Conservation (phyloP, 2,797 vertebrate genomes). For the Distichodus sexfasciatus region DNA sequence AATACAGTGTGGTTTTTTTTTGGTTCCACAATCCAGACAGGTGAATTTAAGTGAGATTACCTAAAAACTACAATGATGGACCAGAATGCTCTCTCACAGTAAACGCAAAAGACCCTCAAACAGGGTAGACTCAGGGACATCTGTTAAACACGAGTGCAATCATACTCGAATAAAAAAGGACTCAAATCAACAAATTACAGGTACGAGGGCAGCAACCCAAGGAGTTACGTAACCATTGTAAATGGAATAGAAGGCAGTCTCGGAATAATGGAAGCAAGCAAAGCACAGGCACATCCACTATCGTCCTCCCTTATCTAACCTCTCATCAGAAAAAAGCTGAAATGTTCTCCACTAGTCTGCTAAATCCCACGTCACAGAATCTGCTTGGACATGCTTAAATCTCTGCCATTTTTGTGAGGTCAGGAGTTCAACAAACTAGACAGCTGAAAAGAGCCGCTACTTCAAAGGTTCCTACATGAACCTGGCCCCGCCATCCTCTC, state of each 20-base stretch:
- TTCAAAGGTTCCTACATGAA: not conserved
- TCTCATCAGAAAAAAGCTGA: conserved; percentile 27
- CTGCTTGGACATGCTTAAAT: conserved; percentile 11
- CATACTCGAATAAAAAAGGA: not conserved
- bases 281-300: not conserved
- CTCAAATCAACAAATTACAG: not conserved
- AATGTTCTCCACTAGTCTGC: not conserved
- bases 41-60: conserved; percentile 32
- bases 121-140: not conserved
- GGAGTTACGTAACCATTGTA: not conserved
- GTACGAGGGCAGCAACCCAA: not conserved
- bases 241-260: not conserved
- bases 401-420: not conserved
- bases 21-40: conserved; percentile 31
- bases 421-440: not conserved
- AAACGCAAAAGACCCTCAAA: not conserved
- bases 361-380: conserved; percentile 8
- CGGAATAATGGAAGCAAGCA: not conserved
- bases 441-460: not conserved
- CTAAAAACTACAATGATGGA: conserved; percentile 17
- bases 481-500: not conserved
- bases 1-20: conserved; percentile 25
- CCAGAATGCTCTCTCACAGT: not conserved
- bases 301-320: conserved; percentile 12
- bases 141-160: not conserved